Conservation (phyloP, 2,113 vertebrate species). For the Otus sunia region DNA sequence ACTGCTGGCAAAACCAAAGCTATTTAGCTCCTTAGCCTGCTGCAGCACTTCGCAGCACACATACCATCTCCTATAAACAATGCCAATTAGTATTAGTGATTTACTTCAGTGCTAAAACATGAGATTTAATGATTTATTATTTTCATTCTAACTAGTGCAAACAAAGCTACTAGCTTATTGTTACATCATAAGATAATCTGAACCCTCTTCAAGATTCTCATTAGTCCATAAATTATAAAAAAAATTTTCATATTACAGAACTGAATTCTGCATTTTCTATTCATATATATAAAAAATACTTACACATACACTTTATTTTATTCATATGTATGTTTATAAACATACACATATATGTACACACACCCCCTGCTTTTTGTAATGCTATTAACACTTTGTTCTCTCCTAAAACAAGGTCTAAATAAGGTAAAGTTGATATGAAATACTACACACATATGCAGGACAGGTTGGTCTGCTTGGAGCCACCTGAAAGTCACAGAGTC, state of each 20-base stretch:
- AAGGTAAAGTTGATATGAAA: not conserved
- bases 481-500: not conserved
- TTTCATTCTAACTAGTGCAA: not conserved
- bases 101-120: not conserved
- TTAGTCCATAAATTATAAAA: not conserved
- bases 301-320: not conserved
- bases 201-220: not conserved
- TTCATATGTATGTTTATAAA: not conserved
- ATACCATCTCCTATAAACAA: not conserved
- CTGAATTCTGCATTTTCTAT: not conserved
- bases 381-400: not conserved
- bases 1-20: not conserved
- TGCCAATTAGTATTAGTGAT: not conserved
- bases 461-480: not conserved
- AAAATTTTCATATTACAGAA: not conserved
- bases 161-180: not conserved
- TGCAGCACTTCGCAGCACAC: not conserved
- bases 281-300: not conserved
- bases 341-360: too few relatives aligned
- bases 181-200: not conserved
- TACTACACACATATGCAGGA: not conserved
- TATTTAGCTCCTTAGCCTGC: not conserved
- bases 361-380: not conserved
- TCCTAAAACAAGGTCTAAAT: not conserved
- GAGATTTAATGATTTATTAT: not conserved